phyloP scores from a whole-genome alignment of 2,888 invertebrate genomes.

The Isoperla grammatica region DNA sequence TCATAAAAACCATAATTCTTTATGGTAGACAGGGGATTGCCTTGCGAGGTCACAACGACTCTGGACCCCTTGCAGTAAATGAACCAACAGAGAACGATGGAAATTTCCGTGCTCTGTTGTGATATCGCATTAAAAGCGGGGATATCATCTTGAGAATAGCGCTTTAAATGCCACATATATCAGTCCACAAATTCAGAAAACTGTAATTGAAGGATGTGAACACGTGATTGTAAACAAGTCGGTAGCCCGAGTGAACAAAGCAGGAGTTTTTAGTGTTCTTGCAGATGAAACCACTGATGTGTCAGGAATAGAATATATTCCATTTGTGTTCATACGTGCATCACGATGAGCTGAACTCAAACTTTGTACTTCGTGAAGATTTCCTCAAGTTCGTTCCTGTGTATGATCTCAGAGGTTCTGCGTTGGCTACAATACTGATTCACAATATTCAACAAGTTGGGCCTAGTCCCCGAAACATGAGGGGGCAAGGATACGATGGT shows the following conservation, averaged over 20 bases:
- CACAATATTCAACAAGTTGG: constrained; percentile 26
- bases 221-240: constrained; percentile 32
- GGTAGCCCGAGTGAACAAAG: constrained; percentile 34
- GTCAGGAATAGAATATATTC: constrained; percentile 32
- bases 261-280: constrained; percentile 35
- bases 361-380: constrained; percentile 28
- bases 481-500: constrained; percentile 36
- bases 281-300: constrained; percentile 38
- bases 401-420: constrained; percentile 29
- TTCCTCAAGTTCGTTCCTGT: constrained; percentile 34
- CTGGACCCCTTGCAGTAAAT: constrained; percentile 26
- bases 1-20: constrained; percentile 19
- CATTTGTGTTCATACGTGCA: constrained; percentile 34
- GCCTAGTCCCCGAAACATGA: constrained; percentile 29
- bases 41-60: constrained; percentile 35
- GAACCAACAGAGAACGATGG: constrained; percentile 32
- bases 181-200: constrained; percentile 36
- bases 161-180: constrained; percentile 34
- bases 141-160: constrained; percentile 32
- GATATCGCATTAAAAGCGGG: constrained; percentile 34
- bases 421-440: constrained; percentile 30
- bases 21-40: constrained; percentile 35
- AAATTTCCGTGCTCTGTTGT: constrained; percentile 37
- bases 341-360: constrained; percentile 27
- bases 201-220: constrained; percentile 34